phyloP scores from a whole-genome alignment of 2,888 invertebrate species.

The Bibio marci region DNA sequence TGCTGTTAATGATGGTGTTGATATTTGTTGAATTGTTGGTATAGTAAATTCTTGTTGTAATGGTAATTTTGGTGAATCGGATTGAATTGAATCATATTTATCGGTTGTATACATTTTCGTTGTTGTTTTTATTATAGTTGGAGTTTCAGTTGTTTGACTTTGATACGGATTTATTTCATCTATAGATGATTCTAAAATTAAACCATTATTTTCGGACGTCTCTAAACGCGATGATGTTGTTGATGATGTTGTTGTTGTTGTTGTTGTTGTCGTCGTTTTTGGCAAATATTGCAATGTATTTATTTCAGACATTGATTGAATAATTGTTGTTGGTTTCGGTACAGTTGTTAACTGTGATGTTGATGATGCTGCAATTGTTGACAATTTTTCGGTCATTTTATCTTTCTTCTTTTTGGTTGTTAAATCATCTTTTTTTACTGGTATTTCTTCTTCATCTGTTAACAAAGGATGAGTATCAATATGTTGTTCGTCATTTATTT shows the following conservation, averaged over 20 bases:
- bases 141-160: constrained; percentile 8
- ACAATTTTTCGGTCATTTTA: constrained; percentile 11
- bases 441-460: constrained; percentile 5
- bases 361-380: background rate
- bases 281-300: constrained; percentile 17
- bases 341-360: background rate
- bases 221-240: constrained; percentile 17
- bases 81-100: constrained; percentile 9
- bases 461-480: background rate
- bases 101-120: constrained; percentile 8
- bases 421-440: constrained; percentile 21
- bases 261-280: constrained; percentile 1
- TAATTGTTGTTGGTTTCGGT: constrained; percentile 15
- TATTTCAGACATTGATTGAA: constrained; percentile 22
- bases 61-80: background rate
- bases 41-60: constrained; percentile 2
- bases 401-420: constrained; percentile 21
- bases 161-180: background rate
- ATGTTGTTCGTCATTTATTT: too few species aligned
- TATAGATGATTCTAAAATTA: constrained; percentile 19
- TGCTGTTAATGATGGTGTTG: constrained; percentile 8
- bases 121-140: constrained; percentile 9
- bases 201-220: constrained; percentile 6
- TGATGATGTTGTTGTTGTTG: constrained; percentile 7
- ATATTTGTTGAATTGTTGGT: background rate